Percentiles rank a stretch among this genome's conserved stretches.
Conservation (phyloP, 2,113 vertebrate genomes). For the Cephalopholis sonnerati region DNA sequence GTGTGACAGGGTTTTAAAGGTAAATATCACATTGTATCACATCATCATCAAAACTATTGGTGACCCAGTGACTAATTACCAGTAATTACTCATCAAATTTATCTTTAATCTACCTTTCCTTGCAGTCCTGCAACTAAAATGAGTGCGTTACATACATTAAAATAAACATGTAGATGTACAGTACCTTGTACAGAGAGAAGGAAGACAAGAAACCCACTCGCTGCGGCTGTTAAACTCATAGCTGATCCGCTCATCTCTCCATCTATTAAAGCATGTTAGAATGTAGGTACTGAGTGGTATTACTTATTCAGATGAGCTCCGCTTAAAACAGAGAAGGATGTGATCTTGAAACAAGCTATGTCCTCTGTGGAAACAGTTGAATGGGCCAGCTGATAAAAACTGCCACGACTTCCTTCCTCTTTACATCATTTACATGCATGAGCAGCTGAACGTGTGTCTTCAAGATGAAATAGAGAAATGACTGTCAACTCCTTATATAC, state of each 20-base stretch:
- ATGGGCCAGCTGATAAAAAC: fast-evolving
- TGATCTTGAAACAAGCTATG: background rate
- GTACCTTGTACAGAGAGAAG: conserved; percentile 24
- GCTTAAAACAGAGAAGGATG: background rate
- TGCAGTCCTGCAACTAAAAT: background rate
- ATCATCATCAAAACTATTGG: too few relatives aligned
- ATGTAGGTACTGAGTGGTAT: background rate
- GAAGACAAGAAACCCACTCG: background rate
- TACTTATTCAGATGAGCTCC: background rate
- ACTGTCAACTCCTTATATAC: background rate
- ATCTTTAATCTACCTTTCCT: background rate
- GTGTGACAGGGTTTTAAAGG: background rate
- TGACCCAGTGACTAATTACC: background rate
- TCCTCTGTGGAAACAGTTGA: background rate
- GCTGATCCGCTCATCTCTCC: background rate
- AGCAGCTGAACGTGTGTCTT: background rate
- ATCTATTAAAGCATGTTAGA: background rate
- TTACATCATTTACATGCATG: background rate
- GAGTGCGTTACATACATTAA: background rate
- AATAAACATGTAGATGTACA: background rate
- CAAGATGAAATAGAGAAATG: background rate
- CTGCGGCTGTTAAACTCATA: conserved; percentile 12
- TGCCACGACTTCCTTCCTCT: background rate
- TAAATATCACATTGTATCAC: background rate
- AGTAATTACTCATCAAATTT: too few relatives aligned